These are phyloP conservation scores for Pelosia muscerda DNA, from an alignment of 2,888 invertebrate genomes.

Conservation along the genomic window DNA sequence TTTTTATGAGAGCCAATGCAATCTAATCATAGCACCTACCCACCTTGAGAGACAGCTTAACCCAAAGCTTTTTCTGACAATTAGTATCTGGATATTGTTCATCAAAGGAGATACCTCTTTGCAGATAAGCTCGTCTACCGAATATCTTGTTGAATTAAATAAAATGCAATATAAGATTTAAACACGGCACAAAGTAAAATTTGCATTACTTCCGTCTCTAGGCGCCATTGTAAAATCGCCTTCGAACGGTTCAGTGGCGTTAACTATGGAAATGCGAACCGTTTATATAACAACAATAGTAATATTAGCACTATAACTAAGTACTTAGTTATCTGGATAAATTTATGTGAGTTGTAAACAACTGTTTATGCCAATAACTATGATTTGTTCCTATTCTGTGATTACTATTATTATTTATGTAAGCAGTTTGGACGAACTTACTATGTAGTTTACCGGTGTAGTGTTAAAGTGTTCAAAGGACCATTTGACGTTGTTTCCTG, in stretches of 20 bases:
- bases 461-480: not conserved
- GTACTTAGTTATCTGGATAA: conserved; percentile 48
- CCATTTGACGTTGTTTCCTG: not conserved
- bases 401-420: conserved; percentile 13
- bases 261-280: conserved; percentile 38
- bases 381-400: conserved; percentile 37
- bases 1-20: not conserved
- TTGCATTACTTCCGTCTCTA: conserved; percentile 5
- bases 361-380: conserved; percentile 46
- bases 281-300: conserved; percentile 43
- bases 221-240: conserved; percentile 21
- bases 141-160: not conserved
- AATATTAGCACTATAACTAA: conserved; percentile 50
- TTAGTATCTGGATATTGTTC: too few species aligned
- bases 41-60: not conserved
- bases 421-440: not conserved
- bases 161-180: not conserved
- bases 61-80: not conserved
- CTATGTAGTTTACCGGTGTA: not conserved
- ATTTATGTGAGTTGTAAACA: conserved; percentile 50
- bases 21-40: not conserved
- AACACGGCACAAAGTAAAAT: not conserved
- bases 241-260: conserved; percentile 39
- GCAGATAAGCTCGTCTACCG: not conserved
- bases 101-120: not conserved